Conservation (phyloP, 2,888 invertebrate species). For the Drosophila parthenogenetica region DNA sequence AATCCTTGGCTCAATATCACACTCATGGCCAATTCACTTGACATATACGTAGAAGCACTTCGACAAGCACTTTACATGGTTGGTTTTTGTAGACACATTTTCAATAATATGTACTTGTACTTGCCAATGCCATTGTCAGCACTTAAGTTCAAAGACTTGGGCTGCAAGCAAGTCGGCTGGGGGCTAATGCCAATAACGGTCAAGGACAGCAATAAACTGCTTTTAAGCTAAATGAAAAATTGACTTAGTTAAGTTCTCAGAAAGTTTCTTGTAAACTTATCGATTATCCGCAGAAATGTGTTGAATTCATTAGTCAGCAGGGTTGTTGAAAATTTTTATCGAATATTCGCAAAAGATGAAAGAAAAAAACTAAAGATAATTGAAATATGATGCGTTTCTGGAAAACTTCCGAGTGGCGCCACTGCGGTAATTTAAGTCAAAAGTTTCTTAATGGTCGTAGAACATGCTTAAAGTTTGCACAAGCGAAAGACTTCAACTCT, state of each 20-base stretch:
- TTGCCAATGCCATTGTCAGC: conserved; percentile 37
- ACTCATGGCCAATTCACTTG: conserved; percentile 47
- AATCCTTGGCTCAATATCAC: conserved; percentile 33
- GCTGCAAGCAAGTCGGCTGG: conserved; percentile 13
- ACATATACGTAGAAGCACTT: conserved; percentile 16
- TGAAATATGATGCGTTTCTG: neutral
- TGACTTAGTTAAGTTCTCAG: neutral
- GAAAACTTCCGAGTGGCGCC: neutral
- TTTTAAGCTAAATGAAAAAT: conserved; percentile 29
- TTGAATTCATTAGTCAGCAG: conserved; percentile 15
- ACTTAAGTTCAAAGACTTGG: conserved; percentile 40
- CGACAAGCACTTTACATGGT: conserved; percentile 6
- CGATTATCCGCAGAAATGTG: conserved; percentile 9
- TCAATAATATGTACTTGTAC: conserved; percentile 4
- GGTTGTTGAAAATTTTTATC: conserved; percentile 17
- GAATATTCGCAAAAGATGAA: neutral
- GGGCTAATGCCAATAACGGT: conserved; percentile 18
- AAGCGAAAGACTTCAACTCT: conserved; percentile 13
- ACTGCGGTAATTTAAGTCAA: conserved; percentile 2
- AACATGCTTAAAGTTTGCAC: conserved; percentile 10
- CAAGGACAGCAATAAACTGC: conserved; percentile 26
- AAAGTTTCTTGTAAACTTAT: conserved; percentile 13
- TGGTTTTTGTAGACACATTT: conserved; percentile 26
- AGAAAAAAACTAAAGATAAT: conserved; percentile 1
- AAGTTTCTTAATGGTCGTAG: conserved; percentile 3